Evolutionary conservation across 2,797 vertebrate genomes (phyloP).

Genomic region (Galagoides demidoff): DNA sequence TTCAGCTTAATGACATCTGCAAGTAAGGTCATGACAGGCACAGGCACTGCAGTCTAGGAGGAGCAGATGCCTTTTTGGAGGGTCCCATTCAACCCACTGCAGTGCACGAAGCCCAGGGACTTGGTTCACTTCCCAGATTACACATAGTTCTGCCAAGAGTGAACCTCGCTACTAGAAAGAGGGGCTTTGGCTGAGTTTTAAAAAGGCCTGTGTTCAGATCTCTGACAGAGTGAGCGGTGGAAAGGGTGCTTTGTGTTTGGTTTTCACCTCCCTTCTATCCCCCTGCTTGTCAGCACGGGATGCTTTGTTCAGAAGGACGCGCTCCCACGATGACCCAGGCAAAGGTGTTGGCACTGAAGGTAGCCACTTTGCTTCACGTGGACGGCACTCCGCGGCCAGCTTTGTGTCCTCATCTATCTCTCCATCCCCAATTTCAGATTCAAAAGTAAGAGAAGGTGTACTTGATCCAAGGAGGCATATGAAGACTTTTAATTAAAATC

Average conservation of each 20-base stretch:
- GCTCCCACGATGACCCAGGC: fast-evolving
- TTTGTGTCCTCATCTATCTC: neutral
- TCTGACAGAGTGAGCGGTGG: fast-evolving
- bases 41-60: neutral
- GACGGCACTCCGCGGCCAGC: fast-evolving
- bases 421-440: neutral
- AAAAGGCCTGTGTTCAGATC: neutral
- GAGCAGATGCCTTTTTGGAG: neutral
- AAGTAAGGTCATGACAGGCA: neutral
- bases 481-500: slow-evolving; percentile 14
- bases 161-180: fast-evolving
- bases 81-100: neutral
- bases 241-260: neutral
- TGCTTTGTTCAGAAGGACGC: neutral
- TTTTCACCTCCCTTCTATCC: neutral
- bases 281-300: neutral
- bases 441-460: neutral
- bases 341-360: neutral
- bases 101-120: neutral
- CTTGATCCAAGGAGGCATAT: neutral
- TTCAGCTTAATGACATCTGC: neutral
- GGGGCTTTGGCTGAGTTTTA: no score
- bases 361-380: fast-evolving
- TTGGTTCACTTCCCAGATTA: neutral
- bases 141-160: neutral